Base-by-base conservation (phyloP, 2,888 invertebrate species). In the Cacoxenus indagator region DNA sequence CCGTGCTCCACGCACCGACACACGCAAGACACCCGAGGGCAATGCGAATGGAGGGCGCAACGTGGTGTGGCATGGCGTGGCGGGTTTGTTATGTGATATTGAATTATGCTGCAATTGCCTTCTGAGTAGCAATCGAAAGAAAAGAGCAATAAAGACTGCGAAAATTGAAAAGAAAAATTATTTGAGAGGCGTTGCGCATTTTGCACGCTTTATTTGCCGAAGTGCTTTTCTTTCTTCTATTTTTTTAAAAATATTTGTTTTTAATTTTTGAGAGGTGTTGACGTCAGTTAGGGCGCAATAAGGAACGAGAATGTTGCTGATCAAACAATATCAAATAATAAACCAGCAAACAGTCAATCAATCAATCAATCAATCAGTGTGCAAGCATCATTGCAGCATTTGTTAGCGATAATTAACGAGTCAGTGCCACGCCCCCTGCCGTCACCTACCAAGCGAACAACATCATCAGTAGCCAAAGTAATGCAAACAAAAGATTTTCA, bases 401-500 rank as follows among this genome's bases (percentile, higher is more conserved):
- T 9, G 31, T 31, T 31, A 31, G 31, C 1, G 37, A 4, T 37
- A 11, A 14, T 37, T 37, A 37, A 37, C 37, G 14, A 37, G 37
- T 37, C 14, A 2, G 14, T 37, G 37, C 37, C 37, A 37, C 37
- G 37, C 37, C 37, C 37, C 8, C 5, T 37, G 37, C 37, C 14
- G 14, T 11, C 37, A 14, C 37, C 37, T 37, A 11, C 5, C 14
- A 5, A 14, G 37, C 37, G 4, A 48, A 48, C 17, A 48, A 48
- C 24, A 54, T 26, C 24, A 55, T 14, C 55, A 4, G 24, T 19
- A 55, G 55, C 55, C 55, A 55, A 55, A 55, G 27, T 55, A 26
- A 55, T 55, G 26, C 19, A 55, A 55, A 55, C 55, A 55, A 55
- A 55, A 71, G 82, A 76, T 84, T 84, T 86, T 80, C 85, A 84